Conservation (phyloP, 2,888 invertebrate genomes). For the Arctia plantaginis region DNA sequence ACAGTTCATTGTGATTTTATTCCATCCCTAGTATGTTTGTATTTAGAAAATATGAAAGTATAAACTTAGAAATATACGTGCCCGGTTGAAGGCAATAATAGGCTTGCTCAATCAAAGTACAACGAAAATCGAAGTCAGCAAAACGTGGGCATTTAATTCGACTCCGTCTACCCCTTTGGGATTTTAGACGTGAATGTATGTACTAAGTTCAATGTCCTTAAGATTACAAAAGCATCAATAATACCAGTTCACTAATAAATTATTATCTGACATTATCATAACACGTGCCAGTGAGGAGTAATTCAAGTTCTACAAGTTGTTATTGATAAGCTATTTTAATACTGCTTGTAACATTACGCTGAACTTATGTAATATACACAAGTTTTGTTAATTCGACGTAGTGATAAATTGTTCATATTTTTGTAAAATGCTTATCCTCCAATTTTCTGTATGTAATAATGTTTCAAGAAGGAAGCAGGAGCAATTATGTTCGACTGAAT, state of each 20-base stretch:
- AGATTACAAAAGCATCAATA: neutral
- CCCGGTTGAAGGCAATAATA: no score
- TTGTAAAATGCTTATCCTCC: neutral
- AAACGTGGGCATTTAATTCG: no score
- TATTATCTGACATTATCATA: neutral
- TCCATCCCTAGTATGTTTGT: no score
- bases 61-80: no score
- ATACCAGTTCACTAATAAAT: neutral
- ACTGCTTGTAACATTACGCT: neutral
- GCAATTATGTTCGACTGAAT: no score
- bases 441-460: neutral
- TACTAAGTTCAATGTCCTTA: constrained; percentile 2
- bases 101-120: no score
- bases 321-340: neutral
- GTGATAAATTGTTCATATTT: neutral
- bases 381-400: neutral
- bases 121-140: no score
- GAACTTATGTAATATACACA: neutral
- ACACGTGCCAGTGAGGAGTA: neutral
- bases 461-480: no score
- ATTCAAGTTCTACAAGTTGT: constrained; percentile 7
- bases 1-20: no score
- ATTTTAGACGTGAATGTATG: no score
- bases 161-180: no score
- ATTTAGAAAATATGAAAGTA: no score